A percentile compares a stretch with the other conserved stretches of the same genome.
These are phyloP conservation scores for Sinopyrophorus schimmeli DNA, from an alignment of 2,888 invertebrate genomes.

Conservation along the genomic window DNA sequence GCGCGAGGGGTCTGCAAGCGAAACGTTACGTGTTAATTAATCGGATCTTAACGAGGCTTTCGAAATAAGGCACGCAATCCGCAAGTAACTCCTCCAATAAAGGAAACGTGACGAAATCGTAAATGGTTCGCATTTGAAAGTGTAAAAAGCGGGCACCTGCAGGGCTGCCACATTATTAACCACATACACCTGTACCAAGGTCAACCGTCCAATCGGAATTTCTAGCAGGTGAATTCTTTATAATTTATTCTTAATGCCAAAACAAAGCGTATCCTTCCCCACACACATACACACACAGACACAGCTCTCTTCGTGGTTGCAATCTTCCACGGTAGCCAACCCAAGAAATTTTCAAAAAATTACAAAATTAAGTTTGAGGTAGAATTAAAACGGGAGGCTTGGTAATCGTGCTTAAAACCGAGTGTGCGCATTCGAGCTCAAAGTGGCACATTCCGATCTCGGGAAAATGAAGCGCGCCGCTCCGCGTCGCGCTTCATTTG, in stretches of 20 bases:
- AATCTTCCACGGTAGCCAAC: no score
- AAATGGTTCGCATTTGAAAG: constrained; percentile 39
- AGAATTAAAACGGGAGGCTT: no score
- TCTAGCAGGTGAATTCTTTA: constrained; percentile 44
- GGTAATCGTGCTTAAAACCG: no score
- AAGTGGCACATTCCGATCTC: no score
- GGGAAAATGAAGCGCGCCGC: no score
- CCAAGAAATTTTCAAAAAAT: no score
- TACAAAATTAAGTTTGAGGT: no score
- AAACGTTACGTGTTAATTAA: constrained; percentile 35
- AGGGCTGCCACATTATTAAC: constrained; percentile 38
- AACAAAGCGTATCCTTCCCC: constrained; percentile 35
- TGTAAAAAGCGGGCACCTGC: constrained; percentile 41
- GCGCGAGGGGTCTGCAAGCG: constrained; percentile 21
- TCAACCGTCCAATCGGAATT: constrained; percentile 45
- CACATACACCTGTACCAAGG: constrained; percentile 45
- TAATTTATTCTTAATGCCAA: constrained; percentile 39
- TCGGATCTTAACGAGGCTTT: constrained; percentile 32
- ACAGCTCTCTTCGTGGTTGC: no score
- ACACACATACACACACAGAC: no score
- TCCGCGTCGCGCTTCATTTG: no score
- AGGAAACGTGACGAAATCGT: constrained; percentile 37
- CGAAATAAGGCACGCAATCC: constrained; percentile 32
- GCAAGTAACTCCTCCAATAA: constrained; percentile 33
- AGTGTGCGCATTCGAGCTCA: no score